Conservation (phyloP, 2,113 vertebrate genomes). For the Cyprinodon tularosa region DNA sequence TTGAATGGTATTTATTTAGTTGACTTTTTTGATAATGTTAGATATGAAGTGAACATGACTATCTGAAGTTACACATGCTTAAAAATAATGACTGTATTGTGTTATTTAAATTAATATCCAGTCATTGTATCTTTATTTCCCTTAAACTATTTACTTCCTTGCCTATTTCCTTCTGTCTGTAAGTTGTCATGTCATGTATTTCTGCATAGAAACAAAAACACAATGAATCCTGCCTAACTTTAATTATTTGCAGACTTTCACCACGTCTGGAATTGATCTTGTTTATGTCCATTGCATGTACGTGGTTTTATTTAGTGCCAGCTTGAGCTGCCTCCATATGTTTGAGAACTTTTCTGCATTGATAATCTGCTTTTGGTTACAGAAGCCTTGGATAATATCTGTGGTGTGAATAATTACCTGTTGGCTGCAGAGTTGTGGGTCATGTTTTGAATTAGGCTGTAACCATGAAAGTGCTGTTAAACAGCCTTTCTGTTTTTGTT, state of each 20-base stretch:
- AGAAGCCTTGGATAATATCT: slow-evolving; percentile 42
- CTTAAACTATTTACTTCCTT: background rate
- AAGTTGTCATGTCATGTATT: background rate
- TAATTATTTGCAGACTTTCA: slow-evolving; percentile 4
- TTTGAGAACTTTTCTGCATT: slow-evolving; percentile 28
- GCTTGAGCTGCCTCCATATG: background rate
- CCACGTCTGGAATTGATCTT: slow-evolving; percentile 35
- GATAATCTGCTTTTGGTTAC: slow-evolving; percentile 66
- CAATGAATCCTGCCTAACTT: background rate
- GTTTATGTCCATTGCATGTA: slow-evolving; percentile 22
- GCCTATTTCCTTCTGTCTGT: background rate
- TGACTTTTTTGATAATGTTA: background rate
- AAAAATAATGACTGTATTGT: background rate
- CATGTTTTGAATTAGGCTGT: slow-evolving; percentile 52
- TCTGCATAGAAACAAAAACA: slow-evolving; percentile 1
- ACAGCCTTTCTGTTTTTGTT: background rate
- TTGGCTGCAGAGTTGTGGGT: slow-evolving; percentile 41
- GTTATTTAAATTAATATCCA: background rate
- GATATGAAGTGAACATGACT: background rate
- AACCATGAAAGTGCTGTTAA: slow-evolving; percentile 10
- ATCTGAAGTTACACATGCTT: background rate
- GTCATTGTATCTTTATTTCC: background rate
- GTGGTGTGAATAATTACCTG: slow-evolving; percentile 49
- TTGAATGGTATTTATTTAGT: background rate
- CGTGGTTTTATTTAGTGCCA: slow-evolving; percentile 27